These are phyloP conservation scores for Phymatocera aterrima DNA, from an alignment of 2,888 invertebrate genomes.

Conservation along the genomic window DNA sequence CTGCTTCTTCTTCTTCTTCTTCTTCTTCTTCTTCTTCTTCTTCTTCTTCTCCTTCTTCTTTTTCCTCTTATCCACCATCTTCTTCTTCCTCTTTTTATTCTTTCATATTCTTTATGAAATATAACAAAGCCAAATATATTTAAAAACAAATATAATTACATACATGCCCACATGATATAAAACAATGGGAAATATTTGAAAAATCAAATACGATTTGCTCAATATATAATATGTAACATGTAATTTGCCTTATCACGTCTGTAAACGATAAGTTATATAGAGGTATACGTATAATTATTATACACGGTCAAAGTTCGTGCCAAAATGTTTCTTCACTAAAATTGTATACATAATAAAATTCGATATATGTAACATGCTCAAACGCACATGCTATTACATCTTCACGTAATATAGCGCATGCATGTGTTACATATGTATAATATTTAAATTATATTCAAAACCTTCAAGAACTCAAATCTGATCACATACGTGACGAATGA, in stretches of 20 bases:
- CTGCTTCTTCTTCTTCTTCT: background rate
- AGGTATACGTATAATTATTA: background rate
- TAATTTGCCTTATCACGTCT: slow-evolving; percentile 35
- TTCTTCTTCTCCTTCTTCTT: slow-evolving; percentile 46
- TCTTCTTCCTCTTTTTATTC: slow-evolving; percentile 40
- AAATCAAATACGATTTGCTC: slow-evolving; percentile 46
- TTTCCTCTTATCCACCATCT: slow-evolving; percentile 50
- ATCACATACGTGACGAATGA: background rate
- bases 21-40: slow-evolving; percentile 29
- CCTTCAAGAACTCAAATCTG: too few relatives aligned
- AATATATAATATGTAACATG: slow-evolving; percentile 34
- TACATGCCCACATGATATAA: background rate
- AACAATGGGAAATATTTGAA: slow-evolving; percentile 37
- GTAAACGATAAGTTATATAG: slow-evolving; percentile 30
- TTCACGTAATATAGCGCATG: too few relatives aligned
- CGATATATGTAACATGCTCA: too few relatives aligned
- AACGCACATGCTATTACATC: too few relatives aligned
- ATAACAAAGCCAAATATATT: slow-evolving; percentile 68
- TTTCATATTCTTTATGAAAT: slow-evolving; percentile 49
- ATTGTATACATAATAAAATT: too few relatives aligned
- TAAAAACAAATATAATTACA: slow-evolving; percentile 20
- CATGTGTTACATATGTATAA: background rate
- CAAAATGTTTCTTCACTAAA: slow-evolving; percentile 38
- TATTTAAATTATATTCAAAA: background rate
- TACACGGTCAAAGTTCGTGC: background rate